Evolutionary conservation across 2,113 vertebrate genomes (phyloP).

Genomic region (Misgurnus mizolepis): DNA sequence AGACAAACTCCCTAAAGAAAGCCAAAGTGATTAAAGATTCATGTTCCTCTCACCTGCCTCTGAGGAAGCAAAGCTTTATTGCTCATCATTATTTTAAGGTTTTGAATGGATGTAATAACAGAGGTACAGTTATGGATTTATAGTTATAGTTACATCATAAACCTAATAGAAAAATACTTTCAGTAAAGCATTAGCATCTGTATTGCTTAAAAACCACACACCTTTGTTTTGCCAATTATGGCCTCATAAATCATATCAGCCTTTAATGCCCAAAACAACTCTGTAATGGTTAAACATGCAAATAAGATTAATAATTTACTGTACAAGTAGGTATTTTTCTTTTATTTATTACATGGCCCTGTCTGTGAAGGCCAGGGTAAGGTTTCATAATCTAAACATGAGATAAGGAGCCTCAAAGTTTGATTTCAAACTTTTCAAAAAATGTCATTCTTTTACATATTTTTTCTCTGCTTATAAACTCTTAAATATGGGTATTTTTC

Average conservation of each 20-base stretch:
- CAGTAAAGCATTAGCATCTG: not conserved
- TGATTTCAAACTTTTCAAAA: no score
- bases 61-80: constrained; percentile 15
- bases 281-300: no score
- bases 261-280: not conserved
- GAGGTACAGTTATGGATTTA: constrained; percentile 24
- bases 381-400: no score
- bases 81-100: constrained; percentile 36
- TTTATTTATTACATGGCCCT: no score
- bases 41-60: constrained; percentile 39
- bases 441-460: no score
- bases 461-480: no score
- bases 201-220: not conserved
- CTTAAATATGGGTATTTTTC: no score
- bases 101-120: constrained; percentile 28
- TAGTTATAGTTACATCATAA: not conserved
- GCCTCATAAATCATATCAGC: not conserved
- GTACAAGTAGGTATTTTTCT: no score
- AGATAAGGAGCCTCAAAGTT: no score
- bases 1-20: constrained; percentile 38
- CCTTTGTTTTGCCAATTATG: not conserved
- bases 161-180: not conserved
- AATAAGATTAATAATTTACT: no score
- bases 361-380: no score
- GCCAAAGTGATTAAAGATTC: constrained; percentile 40